Conservation (phyloP, 2,113 vertebrate species). For the Poeciliopsis occidentalis region DNA sequence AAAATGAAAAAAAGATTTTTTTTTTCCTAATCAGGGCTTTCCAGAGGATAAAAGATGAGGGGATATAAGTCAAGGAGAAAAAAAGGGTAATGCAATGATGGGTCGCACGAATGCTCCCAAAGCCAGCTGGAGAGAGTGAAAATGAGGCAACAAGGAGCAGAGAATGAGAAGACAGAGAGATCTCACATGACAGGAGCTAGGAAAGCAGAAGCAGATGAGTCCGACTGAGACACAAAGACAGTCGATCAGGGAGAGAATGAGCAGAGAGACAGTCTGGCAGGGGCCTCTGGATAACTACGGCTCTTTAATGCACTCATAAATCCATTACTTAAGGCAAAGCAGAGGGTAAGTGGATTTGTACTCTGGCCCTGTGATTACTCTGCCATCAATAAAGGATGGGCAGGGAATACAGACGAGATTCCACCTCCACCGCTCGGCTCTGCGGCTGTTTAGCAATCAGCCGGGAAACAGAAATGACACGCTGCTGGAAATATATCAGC, state of each 20-base stretch:
- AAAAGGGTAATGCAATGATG: slow-evolving; percentile 38
- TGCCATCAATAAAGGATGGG: slow-evolving; percentile 83
- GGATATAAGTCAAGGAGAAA: slow-evolving; percentile 30
- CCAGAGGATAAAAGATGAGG: slow-evolving; percentile 36
- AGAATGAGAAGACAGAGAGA: slow-evolving; percentile 44
- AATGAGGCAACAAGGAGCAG: slow-evolving; percentile 56
- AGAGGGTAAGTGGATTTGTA: slow-evolving; percentile 80
- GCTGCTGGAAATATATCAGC: slow-evolving; percentile 28
- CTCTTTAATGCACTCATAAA: slow-evolving; percentile 84
- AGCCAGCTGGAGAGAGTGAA: slow-evolving; percentile 42
- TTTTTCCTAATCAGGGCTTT: slow-evolving; percentile 28
- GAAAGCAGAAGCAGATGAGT: slow-evolving; percentile 43
- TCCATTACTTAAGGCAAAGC: slow-evolving; percentile 83
- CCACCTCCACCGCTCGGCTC: slow-evolving; percentile 54
- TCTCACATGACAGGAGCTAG: slow-evolving; percentile 39
- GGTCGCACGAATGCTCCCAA: slow-evolving; percentile 22
- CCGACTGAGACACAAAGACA: slow-evolving; percentile 54
- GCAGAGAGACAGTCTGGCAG: slow-evolving; percentile 74
- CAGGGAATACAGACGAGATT: slow-evolving; percentile 75
- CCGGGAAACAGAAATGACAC: slow-evolving; percentile 49
- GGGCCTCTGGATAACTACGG: slow-evolving; percentile 68
- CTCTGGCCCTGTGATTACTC: slow-evolving; percentile 81
- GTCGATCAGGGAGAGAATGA: slow-evolving; percentile 57
- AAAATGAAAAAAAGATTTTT: neutral
- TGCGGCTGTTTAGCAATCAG: slow-evolving; percentile 53